A percentile compares a stretch with the other conserved stretches of the same genome.
phyloP scores from a whole-genome alignment of 2,797 vertebrate species.

The Cheirogaleus major region DNA sequence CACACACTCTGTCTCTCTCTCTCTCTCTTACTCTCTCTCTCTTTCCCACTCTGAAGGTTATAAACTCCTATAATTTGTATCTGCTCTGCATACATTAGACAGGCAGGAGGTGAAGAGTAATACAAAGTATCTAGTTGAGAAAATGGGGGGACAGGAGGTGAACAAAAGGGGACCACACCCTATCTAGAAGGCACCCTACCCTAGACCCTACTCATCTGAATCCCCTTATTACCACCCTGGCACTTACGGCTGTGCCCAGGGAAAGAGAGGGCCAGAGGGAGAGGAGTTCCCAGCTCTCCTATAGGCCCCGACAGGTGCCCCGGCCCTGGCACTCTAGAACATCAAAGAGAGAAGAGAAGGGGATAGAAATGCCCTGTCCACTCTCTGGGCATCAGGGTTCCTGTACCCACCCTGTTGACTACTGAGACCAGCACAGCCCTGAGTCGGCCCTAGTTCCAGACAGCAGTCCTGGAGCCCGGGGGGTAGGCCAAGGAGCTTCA shows the following conservation, averaged over 20 bases:
- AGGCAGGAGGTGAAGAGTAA: neutral
- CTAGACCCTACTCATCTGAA: neutral
- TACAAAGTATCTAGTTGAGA: neutral
- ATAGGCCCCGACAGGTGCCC: neutral
- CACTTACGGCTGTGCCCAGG: neutral
- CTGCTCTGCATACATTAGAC: neutral
- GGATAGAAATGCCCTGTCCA: neutral
- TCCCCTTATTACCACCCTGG: neutral
- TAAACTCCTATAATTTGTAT: neutral
- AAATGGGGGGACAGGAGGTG: neutral
- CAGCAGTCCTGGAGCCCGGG: neutral
- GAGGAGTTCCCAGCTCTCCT: neutral
- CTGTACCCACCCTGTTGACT: neutral
- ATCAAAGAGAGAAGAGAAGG: neutral
- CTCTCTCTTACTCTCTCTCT: too few relatives aligned
- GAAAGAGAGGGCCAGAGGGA: neutral
- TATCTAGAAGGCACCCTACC: neutral
- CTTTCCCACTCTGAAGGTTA: neutral
- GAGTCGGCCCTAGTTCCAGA: conserved; percentile 24
- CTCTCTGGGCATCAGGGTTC: neutral
- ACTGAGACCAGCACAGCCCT: conserved; percentile 26
- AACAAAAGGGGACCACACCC: conserved; percentile 5
- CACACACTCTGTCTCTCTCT: too few relatives aligned
- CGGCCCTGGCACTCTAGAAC: neutral
- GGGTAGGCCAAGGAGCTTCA: neutral